A percentile compares a stretch with the other conserved stretches of the same genome.
These are phyloP conservation scores for Ibidorhyncha struthersii DNA, from an alignment of 2,113 vertebrate genomes.

Conservation along the genomic window DNA sequence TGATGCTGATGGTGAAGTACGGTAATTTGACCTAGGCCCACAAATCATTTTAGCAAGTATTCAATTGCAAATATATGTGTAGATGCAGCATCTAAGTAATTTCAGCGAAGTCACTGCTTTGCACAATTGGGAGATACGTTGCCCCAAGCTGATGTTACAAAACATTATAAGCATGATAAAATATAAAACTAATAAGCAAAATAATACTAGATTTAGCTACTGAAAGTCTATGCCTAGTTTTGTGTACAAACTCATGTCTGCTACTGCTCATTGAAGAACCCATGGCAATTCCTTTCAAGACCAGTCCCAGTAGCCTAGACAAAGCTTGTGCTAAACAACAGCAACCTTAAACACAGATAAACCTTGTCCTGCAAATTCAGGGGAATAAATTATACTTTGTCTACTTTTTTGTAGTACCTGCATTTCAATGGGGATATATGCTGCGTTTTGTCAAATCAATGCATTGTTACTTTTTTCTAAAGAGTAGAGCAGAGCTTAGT, in stretches of 20 bases:
- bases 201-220: not conserved
- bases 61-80: not conserved
- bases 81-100: not conserved
- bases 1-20: not conserved
- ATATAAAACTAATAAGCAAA: not conserved
- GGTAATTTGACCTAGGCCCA: not conserved
- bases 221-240: not conserved
- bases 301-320: not conserved
- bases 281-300: not conserved
- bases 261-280: not conserved
- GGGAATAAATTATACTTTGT: not conserved
- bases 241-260: not conserved
- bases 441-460: not conserved
- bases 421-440: not conserved
- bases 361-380: not conserved
- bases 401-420: not conserved
- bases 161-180: not conserved
- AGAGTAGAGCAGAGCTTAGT: not conserved
- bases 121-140: not conserved
- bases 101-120: not conserved
- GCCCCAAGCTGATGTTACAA: not conserved
- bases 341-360: not conserved
- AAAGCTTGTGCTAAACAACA: not conserved
- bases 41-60: not conserved
- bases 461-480: not conserved